Conservation (phyloP, 2,888 invertebrate species). For the Dicranocentrus wangi region DNA sequence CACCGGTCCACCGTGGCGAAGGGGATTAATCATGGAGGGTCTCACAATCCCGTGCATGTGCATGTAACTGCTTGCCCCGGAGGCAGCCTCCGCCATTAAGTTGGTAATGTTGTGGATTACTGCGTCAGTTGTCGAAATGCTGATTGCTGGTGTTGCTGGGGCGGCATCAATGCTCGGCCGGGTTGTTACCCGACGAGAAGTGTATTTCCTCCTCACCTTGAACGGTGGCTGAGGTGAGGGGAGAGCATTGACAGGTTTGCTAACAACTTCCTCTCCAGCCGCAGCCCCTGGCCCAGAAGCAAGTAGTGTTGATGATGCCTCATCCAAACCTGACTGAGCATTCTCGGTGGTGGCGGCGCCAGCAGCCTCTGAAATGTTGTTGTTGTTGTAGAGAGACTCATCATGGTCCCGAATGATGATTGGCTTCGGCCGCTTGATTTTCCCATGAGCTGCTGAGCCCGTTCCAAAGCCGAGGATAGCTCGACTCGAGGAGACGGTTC, state of each 20-base stretch:
- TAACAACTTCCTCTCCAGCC: conserved; percentile 20
- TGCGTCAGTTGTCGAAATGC: background rate
- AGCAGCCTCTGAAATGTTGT: conserved; percentile 41
- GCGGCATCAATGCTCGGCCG: conserved; percentile 7
- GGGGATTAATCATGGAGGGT: conserved; percentile 38
- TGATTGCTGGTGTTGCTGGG: conserved; percentile 6
- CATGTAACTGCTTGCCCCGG: conserved; percentile 35
- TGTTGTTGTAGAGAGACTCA: conserved; percentile 33
- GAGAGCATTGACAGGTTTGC: conserved; percentile 50
- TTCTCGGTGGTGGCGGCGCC: conserved; percentile 27
- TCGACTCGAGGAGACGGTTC: conserved; percentile 57
- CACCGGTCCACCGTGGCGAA: conserved; percentile 14
- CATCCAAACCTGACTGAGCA: background rate
- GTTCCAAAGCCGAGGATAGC: conserved; percentile 47
- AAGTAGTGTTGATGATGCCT: conserved; percentile 29
- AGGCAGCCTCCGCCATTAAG: conserved; percentile 38
- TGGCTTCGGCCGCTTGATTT: conserved; percentile 59
- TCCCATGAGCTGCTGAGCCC: conserved; percentile 38
- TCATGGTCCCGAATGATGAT: conserved; percentile 62
- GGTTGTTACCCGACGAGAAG: conserved; percentile 33
- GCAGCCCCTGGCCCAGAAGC: conserved; percentile 11
- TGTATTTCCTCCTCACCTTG: conserved; percentile 62
- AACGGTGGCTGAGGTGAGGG: conserved; percentile 61
- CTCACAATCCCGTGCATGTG: conserved; percentile 25
- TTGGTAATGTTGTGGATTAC: background rate